Conservation (phyloP, 2,888 invertebrate genomes). For the Clitarchus hookeri region DNA sequence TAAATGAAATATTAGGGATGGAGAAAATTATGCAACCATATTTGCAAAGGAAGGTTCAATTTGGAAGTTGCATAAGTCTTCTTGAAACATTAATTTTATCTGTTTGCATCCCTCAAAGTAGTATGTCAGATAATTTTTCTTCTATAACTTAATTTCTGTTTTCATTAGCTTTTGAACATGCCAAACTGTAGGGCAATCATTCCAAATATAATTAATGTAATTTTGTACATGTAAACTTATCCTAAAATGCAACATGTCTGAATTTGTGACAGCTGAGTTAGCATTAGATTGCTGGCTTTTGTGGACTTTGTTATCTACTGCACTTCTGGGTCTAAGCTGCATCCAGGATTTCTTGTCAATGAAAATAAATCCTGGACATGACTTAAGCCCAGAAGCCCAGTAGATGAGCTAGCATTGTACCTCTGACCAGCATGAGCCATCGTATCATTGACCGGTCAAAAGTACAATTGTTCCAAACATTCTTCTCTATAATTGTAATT, state of each 20-base stretch:
- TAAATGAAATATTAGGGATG: too few relatives aligned
- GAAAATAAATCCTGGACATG: too few relatives aligned
- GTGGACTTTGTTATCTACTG: too few relatives aligned
- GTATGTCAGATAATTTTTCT: neutral
- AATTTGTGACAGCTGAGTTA: too few relatives aligned
- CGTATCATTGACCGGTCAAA: neutral
- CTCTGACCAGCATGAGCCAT: neutral
- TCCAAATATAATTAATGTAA: neutral
- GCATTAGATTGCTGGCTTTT: too few relatives aligned
- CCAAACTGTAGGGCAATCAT: neutral
- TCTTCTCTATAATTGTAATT: neutral
- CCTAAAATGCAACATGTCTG: neutral
- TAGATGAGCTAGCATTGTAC: neutral
- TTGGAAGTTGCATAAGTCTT: neutral
- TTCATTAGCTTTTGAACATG: neutral
- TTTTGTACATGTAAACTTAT: neutral
- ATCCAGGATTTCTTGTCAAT: too few relatives aligned
- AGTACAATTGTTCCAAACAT: neutral
- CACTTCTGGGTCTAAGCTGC: too few relatives aligned
- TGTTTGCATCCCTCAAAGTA: neutral
- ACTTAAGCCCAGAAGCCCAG: too few relatives aligned
- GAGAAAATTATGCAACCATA: too few relatives aligned
- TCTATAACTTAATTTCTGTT: neutral
- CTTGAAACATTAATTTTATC: neutral
- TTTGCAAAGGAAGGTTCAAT: neutral